A percentile compares a stretch with the other conserved stretches of the same genome.
phyloP scores from a whole-genome alignment of 2,113 vertebrate species.

The Pluvialis apricaria region DNA sequence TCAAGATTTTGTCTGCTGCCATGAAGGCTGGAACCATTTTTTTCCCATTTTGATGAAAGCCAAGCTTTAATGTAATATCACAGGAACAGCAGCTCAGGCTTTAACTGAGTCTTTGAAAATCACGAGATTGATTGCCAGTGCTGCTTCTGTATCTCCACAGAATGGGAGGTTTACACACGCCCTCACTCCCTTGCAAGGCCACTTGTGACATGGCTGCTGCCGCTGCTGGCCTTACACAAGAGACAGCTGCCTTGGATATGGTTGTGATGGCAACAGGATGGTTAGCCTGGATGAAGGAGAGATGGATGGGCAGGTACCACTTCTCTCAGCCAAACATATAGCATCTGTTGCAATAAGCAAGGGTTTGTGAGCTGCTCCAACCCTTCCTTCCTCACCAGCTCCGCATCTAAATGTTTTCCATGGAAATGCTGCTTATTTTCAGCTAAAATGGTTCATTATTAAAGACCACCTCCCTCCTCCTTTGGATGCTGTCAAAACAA shows the following conservation, averaged over 20 bases:
- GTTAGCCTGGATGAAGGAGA: not conserved
- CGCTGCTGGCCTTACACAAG: not conserved
- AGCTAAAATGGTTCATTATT: not conserved
- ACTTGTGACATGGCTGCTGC: not conserved
- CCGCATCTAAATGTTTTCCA: not conserved
- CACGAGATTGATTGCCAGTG: not conserved
- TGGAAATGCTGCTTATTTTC: not conserved
- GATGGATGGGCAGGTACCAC: not conserved
- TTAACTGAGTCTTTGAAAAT: not conserved
- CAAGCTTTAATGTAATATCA: not conserved
- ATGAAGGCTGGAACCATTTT: not conserved
- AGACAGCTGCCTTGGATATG: fast-evolving
- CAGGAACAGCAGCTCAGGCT: not conserved
- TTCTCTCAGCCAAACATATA: not conserved
- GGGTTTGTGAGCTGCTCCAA: not conserved
- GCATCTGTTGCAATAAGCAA: not conserved
- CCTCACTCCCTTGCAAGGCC: not conserved
- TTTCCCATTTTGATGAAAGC: not conserved
- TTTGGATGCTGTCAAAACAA: not conserved
- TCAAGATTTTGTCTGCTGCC: not conserved
- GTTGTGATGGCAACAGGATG: not conserved
- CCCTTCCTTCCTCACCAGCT: not conserved
- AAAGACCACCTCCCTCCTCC: not conserved
- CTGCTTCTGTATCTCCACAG: not conserved
- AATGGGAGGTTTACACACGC: not conserved